Conservation (phyloP, 2,797 vertebrate genomes). For the Malacoctenus gilli region DNA sequence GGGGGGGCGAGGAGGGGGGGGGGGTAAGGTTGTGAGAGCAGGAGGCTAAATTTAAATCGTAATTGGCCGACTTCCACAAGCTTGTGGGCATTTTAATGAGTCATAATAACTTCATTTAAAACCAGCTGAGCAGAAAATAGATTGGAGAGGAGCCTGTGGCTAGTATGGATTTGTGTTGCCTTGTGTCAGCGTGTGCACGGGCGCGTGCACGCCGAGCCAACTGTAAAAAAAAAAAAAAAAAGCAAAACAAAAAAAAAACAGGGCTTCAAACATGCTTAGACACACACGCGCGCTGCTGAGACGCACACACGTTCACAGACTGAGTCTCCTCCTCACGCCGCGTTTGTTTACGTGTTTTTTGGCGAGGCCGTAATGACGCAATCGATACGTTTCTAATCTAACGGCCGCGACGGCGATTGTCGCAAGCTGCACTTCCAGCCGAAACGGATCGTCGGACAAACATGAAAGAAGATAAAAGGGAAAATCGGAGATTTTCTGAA, state of each 20-base stretch:
- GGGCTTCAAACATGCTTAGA: background rate
- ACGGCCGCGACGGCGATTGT: background rate
- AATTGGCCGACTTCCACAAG: conserved; percentile 99
- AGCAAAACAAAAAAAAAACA: too few species aligned
- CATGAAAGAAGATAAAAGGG: too few species aligned
- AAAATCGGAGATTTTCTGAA: too few species aligned
- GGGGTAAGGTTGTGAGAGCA: conserved; percentile 71
- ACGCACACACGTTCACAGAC: conserved; percentile 34
- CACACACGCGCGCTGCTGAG: conserved; percentile 5
- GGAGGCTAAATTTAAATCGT: conserved; percentile 99
- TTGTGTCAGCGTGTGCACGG: conserved; percentile 73
- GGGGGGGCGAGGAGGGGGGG: too few species aligned
- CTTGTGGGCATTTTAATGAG: conserved; percentile 99
- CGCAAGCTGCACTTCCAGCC: too few species aligned
- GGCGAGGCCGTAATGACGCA: conserved; percentile 15
- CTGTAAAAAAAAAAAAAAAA: too few species aligned
- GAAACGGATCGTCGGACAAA: too few species aligned
- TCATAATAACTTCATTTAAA: conserved; percentile 99
- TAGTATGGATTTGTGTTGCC: conserved; percentile 93
- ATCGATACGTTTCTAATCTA: conserved; percentile 28
- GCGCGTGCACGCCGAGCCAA: conserved; percentile 18
- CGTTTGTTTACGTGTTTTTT: conserved; percentile 31
- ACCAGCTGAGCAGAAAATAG: conserved; percentile 99
- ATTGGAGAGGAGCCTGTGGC: conserved; percentile 98
- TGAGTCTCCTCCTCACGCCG: conserved; percentile 23